phyloP scores from a whole-genome alignment of 2,888 invertebrate genomes.

The Eupeodes latifasciatus region DNA sequence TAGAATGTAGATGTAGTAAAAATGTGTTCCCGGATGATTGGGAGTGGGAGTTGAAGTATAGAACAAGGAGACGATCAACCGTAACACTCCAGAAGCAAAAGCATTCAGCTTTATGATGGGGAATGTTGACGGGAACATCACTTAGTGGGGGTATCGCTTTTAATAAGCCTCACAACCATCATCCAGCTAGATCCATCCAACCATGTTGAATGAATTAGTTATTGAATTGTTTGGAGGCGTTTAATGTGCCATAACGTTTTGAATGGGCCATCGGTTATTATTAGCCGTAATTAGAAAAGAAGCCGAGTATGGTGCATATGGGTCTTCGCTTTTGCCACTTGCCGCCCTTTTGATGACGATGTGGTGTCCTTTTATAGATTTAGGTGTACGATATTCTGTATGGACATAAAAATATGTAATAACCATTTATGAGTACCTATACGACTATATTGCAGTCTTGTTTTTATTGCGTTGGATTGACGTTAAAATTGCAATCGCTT shows the following conservation, averaged over 20 bases:
- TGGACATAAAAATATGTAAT: slow-evolving; percentile 26
- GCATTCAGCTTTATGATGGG: not conserved
- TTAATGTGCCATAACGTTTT: slow-evolving; percentile 53
- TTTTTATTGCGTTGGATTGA: not conserved
- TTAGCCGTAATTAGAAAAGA: slow-evolving; percentile 30
- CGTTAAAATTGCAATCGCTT: slow-evolving; percentile 7
- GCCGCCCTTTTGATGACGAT: not conserved
- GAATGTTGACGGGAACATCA: not conserved
- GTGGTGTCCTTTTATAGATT: not conserved
- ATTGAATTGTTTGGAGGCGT: slow-evolving; percentile 55
- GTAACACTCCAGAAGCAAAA: slow-evolving; percentile 10
- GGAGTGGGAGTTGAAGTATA: not conserved
- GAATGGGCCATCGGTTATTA: slow-evolving; percentile 25
- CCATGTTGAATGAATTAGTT: slow-evolving; percentile 64
- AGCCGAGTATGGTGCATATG: not conserved
- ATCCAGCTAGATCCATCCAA: not conserved
- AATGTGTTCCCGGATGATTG: slow-evolving; percentile 2
- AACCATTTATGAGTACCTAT: slow-evolving; percentile 5
- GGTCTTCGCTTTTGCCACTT: not conserved
- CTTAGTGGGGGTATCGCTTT: slow-evolving; percentile 13
- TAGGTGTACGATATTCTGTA: not conserved
- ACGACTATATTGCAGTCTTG: not conserved
- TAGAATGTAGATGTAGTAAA: not conserved
- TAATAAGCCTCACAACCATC: not conserved
- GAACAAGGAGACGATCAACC: not conserved